These are phyloP conservation scores for Hippoglossus hippoglossus DNA, from an alignment of 2,797 vertebrate species.

Conservation along the genomic window DNA sequence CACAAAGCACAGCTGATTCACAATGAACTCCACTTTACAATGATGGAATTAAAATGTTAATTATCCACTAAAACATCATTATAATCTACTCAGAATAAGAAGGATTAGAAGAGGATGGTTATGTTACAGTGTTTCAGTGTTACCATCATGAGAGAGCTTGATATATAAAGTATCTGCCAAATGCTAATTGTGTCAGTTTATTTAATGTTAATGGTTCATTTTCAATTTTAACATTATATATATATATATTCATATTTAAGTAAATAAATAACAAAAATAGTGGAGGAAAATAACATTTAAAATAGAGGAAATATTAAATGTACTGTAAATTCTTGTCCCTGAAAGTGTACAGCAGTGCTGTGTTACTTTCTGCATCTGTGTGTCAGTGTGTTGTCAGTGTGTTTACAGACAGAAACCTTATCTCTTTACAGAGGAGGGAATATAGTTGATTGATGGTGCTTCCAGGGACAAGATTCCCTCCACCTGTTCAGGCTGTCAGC, in stretches of 20 bases:
- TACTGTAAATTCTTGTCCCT: too few relatives aligned
- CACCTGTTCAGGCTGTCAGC: slow-evolving; percentile 28
- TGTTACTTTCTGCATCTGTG: neutral
- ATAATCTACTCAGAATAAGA: neutral
- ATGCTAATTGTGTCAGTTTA: neutral
- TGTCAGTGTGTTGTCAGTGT: neutral
- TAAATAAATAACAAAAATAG: too few relatives aligned
- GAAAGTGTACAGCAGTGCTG: too few relatives aligned
- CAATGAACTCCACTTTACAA: slow-evolving; percentile 19
- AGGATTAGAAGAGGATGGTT: neutral
- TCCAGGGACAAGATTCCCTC: neutral
- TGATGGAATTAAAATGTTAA: slow-evolving; percentile 8
- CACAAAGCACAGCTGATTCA: neutral
- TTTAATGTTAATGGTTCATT: neutral
- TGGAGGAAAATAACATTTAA: too few relatives aligned
- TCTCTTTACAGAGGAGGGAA: neutral
- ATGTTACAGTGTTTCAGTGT: neutral
- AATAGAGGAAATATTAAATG: too few relatives aligned
- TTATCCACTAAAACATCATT: slow-evolving; percentile 4
- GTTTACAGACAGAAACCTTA: slow-evolving; percentile 6
- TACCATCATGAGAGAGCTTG: neutral
- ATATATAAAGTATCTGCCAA: neutral
- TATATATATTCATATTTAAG: too few relatives aligned
- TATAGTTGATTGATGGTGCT: slow-evolving; percentile 11
- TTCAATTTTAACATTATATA: neutral